Evolutionary conservation across 2,888 invertebrate genomes (phyloP).

Genomic region (Leptinotarsa tumamoca): DNA sequence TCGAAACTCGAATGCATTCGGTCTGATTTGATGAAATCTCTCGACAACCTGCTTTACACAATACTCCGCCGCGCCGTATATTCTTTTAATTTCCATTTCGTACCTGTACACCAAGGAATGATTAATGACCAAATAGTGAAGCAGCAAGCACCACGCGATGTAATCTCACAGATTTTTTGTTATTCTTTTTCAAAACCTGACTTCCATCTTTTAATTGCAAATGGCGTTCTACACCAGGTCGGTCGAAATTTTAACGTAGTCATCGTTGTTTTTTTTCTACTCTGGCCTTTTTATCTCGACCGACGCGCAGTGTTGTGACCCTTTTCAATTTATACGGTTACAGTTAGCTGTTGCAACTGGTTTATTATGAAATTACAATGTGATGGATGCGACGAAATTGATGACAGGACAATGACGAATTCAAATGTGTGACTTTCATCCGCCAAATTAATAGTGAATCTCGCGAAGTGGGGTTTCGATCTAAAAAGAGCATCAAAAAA

Average conservation of each 20-base stretch:
- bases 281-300: constrained; percentile 22
- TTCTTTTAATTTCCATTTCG: constrained; percentile 34
- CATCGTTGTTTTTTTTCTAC: constrained; percentile 26
- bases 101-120: constrained; percentile 30
- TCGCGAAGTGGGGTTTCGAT: neutral
- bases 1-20: neutral
- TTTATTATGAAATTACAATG: neutral
- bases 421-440: neutral
- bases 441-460: too few relatives aligned
- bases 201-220: constrained; percentile 31
- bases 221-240: constrained; percentile 27
- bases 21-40: constrained; percentile 18
- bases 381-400: neutral
- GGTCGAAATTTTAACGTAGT: constrained; percentile 24
- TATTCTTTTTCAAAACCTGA: constrained; percentile 22
- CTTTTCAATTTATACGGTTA: constrained; percentile 18
- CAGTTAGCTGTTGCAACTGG: constrained; percentile 13
- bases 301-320: constrained; percentile 21
- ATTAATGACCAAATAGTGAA: constrained; percentile 30
- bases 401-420: neutral
- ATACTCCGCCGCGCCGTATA: constrained; percentile 10
- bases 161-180: constrained; percentile 30
- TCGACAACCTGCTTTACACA: constrained; percentile 22
- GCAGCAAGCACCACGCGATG: constrained; percentile 29
- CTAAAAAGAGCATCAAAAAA: too few relatives aligned